These are phyloP conservation scores for Ptyas mucosa DNA, from an alignment of 2,113 vertebrate species.

Conservation along the genomic window DNA sequence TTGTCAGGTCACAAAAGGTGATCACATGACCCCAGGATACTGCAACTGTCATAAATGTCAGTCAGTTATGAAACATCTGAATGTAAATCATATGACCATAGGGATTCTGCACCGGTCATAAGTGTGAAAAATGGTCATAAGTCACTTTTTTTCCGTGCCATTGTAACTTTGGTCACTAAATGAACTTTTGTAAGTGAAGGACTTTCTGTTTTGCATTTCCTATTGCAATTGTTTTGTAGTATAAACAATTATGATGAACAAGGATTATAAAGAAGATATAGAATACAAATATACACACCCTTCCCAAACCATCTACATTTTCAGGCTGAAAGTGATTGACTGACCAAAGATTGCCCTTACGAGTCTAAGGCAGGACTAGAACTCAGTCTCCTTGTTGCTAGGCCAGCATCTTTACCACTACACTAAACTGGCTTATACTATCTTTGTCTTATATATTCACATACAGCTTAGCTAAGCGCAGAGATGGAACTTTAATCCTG, in stretches of 20 bases:
- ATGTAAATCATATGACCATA: no score
- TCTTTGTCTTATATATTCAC: neutral
- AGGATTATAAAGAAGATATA: neutral
- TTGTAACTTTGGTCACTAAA: no score
- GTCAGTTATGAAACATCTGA: no score
- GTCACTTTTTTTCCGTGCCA: no score
- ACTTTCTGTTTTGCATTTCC: neutral
- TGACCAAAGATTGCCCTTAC: neutral
- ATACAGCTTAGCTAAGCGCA: neutral
- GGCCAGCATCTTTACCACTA: neutral
- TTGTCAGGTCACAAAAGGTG: no score
- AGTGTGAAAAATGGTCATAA: no score
- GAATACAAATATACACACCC: neutral
- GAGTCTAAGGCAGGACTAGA: neutral
- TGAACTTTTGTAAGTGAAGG: no score
- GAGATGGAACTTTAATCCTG: neutral
- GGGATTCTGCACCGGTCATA: no score
- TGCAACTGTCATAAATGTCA: no score
- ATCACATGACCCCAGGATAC: no score
- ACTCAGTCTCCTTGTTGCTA: neutral
- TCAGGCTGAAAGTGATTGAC: neutral
- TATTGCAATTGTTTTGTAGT: neutral
- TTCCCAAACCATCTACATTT: neutral
- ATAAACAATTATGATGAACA: neutral
- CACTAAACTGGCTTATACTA: neutral